phyloP scores from a whole-genome alignment of 2,113 vertebrate genomes.

The Rattus rattus region DNA sequence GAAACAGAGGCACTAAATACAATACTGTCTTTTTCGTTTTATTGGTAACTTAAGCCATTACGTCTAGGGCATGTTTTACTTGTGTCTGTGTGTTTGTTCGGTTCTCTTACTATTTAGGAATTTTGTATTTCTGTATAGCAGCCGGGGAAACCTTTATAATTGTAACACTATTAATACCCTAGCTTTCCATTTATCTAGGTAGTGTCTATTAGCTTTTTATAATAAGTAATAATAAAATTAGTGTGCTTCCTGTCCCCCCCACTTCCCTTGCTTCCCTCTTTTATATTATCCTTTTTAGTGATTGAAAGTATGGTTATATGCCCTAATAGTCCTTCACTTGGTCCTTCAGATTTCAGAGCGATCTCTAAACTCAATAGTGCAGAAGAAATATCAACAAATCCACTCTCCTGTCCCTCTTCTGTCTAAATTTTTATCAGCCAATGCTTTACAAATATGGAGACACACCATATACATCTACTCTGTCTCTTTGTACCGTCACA shows the following conservation, averaged over 20 bases:
- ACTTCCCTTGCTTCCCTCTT: background rate
- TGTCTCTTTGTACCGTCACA: background rate
- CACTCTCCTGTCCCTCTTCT: background rate
- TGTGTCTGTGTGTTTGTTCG: background rate
- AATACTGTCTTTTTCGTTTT: conserved; percentile 6
- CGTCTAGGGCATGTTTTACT: background rate
- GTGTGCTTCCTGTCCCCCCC: background rate
- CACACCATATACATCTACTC: background rate
- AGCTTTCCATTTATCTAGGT: conserved; percentile 58
- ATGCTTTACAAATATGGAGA: background rate
- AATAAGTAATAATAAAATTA: conserved; percentile 59
- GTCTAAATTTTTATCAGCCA: background rate
- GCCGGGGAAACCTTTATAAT: conserved; percentile 48
- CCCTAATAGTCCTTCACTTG: background rate
- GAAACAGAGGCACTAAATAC: background rate
- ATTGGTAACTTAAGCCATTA: conserved; percentile 25
- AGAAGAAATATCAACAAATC: background rate
- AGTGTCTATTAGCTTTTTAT: conserved; percentile 49
- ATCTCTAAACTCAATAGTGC: conserved; percentile 1
- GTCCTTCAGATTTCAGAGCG: background rate
- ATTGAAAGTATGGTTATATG: background rate
- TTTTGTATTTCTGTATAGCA: background rate
- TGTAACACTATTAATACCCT: conserved; percentile 39
- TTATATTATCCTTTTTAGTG: background rate
- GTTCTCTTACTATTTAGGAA: conserved; percentile 43